These are phyloP conservation scores for Ophion costatus DNA, from an alignment of 2,888 invertebrate genomes.

Conservation along the genomic window DNA sequence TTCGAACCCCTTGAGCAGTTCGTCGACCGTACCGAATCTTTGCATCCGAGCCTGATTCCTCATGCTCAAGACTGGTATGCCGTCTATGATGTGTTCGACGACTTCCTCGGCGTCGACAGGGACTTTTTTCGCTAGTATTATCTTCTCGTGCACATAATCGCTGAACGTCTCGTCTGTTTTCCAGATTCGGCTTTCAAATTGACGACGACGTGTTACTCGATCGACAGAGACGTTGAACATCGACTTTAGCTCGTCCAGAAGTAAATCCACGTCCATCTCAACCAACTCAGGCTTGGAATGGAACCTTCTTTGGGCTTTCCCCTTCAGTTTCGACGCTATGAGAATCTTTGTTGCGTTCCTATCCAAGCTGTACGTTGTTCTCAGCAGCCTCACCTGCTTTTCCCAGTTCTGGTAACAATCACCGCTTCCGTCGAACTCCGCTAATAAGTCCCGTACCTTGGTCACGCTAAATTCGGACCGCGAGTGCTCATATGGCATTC, in stretches of 20 bases:
- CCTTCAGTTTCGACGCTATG: constrained; percentile 55
- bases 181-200: constrained; percentile 61
- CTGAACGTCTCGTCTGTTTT: constrained; percentile 54
- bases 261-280: constrained; percentile 42
- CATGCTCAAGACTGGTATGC: no score
- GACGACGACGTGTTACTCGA: constrained; percentile 38
- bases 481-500: neutral
- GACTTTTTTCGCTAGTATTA: constrained; percentile 58
- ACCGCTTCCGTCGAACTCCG: constrained; percentile 50
- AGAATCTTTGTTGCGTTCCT: constrained; percentile 45
- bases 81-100: no score
- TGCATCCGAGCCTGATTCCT: no score
- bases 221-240: constrained; percentile 60
- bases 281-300: constrained; percentile 56
- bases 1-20: no score
- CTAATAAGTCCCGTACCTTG: constrained; percentile 45
- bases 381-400: constrained; percentile 50
- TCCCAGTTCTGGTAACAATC: constrained; percentile 53
- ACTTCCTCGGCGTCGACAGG: neutral
- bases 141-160: constrained; percentile 32
- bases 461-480: constrained; percentile 29
- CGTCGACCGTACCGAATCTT: no score
- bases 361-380: constrained; percentile 38
- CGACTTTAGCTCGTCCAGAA: constrained; percentile 48
- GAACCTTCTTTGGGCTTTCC: constrained; percentile 52